phyloP scores from a whole-genome alignment of 37 sponge, comb jelly and placozoan species.

The Cliona cf. orientalis region DNA sequence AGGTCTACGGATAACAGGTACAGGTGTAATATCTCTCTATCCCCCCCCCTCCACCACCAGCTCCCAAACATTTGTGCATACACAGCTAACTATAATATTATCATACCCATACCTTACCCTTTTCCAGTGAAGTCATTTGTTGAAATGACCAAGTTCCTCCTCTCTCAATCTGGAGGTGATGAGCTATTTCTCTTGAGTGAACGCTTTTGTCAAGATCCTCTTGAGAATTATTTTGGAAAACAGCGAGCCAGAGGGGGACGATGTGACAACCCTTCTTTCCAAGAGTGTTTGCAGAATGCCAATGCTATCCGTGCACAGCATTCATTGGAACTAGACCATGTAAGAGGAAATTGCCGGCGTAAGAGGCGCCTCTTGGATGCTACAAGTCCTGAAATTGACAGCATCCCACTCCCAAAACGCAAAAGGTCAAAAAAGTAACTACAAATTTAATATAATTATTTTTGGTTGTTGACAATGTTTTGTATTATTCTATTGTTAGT shows the following conservation, averaged over 20 bases:
- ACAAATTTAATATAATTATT: background rate
- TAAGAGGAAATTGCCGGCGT: conserved; percentile 39
- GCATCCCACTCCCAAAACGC: conserved; percentile 7
- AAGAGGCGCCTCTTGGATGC: background rate
- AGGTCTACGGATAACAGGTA: conserved; percentile 50
- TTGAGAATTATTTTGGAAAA: conserved; percentile 51
- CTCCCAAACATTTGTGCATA: too few relatives aligned
- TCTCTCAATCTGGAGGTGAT: background rate
- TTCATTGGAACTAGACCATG: conserved; percentile 20
- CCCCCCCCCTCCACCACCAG: too few relatives aligned
- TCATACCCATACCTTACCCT: too few relatives aligned
- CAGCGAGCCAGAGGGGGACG: conserved; percentile 34
- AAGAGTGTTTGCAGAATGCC: conserved; percentile 3
- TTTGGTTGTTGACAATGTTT: background rate
- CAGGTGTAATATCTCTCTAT: too few relatives aligned
- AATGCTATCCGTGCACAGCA: conserved; percentile 28
- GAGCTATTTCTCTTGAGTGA: conserved; percentile 14
- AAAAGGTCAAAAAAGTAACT: conserved; percentile 21
- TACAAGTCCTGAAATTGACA: conserved; percentile 6
- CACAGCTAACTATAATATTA: too few relatives aligned
- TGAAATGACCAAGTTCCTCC: conserved; percentile 29
- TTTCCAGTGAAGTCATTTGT: conserved; percentile 33
- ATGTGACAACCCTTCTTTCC: conserved; percentile 41
- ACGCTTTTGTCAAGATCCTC: conserved; percentile 32
- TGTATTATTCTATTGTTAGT: background rate